Evolutionary conservation across 1,140 invertebrate species (phyloP).

Genomic region (Pteromalus puparum): DNA sequence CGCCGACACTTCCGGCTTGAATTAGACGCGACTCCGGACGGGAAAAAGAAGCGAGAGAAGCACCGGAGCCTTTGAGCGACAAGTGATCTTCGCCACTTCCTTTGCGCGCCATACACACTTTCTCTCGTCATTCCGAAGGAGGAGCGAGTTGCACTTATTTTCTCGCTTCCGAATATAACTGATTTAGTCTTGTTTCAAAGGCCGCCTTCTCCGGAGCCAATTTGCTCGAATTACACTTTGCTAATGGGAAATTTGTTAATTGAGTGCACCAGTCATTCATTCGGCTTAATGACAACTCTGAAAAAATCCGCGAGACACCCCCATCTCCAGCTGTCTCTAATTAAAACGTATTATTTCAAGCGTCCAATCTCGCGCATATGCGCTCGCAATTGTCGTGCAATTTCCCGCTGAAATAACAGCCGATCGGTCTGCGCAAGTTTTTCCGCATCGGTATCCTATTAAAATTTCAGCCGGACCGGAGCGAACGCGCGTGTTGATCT

Average conservation of each 20-base stretch:
- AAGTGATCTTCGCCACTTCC: slow-evolving; percentile 11
- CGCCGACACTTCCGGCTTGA: slow-evolving; percentile 9
- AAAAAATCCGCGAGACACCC: no score
- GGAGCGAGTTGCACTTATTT: slow-evolving; percentile 36
- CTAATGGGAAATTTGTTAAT: slow-evolving; percentile 32
- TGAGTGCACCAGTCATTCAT: background rate
- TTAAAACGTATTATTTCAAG: background rate
- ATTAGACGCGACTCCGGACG: background rate
- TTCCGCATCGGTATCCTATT: background rate
- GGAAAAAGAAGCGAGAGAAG: background rate
- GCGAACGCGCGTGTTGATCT: background rate
- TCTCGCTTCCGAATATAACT: background rate
- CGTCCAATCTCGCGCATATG: no score
- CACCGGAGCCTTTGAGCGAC: slow-evolving; percentile 7
- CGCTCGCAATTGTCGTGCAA: background rate
- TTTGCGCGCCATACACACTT: slow-evolving; percentile 1
- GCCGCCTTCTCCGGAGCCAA: slow-evolving; percentile 1
- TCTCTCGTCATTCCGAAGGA: no score
- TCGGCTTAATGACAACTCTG: background rate
- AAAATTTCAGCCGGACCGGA: background rate
- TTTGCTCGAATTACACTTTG: slow-evolving; percentile 22
- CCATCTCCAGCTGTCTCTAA: background rate
- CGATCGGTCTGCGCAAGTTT: background rate
- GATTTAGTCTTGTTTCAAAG: slow-evolving; percentile 44
- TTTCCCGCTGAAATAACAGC: no score